phyloP scores from a whole-genome alignment of 1,140 invertebrate species.

The Schlechtendalia chinensis region DNA sequence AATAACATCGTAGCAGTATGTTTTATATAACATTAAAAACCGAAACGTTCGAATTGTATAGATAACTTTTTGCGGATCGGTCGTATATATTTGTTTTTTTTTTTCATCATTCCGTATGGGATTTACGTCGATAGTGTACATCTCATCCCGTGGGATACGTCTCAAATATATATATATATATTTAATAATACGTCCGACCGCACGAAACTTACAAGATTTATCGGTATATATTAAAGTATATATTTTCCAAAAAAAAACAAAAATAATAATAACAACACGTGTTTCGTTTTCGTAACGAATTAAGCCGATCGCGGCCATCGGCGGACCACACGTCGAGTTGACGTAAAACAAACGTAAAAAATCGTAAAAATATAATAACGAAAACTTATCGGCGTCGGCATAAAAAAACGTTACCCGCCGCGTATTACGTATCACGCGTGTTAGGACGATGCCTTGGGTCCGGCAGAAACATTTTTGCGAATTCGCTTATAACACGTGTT shows the following conservation, averaged over 20 bases:
- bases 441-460: too few relatives aligned
- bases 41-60: too few relatives aligned
- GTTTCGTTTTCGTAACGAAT: conserved; percentile 13
- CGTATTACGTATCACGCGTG: too few relatives aligned
- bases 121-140: not conserved
- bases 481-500: too few relatives aligned
- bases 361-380: not conserved
- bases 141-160: not conserved
- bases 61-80: too few relatives aligned
- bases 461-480: too few relatives aligned
- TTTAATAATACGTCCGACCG: not conserved
- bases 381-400: too few relatives aligned
- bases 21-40: too few relatives aligned
- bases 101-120: not conserved
- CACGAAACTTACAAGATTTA: not conserved
- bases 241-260: conserved; percentile 7
- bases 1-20: too few relatives aligned
- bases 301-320: not conserved
- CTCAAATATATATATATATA: conserved; percentile 4
- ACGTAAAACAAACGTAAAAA: conserved; percentile 9
- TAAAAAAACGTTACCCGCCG: too few relatives aligned
- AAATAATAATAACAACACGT: conserved; percentile 13
- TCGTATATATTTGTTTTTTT: too few relatives aligned
- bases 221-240: conserved; percentile 3
- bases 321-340: conserved; percentile 14